phyloP scores from a whole-genome alignment of 2,888 invertebrate species.

The Eupithecia dodoneata region DNA sequence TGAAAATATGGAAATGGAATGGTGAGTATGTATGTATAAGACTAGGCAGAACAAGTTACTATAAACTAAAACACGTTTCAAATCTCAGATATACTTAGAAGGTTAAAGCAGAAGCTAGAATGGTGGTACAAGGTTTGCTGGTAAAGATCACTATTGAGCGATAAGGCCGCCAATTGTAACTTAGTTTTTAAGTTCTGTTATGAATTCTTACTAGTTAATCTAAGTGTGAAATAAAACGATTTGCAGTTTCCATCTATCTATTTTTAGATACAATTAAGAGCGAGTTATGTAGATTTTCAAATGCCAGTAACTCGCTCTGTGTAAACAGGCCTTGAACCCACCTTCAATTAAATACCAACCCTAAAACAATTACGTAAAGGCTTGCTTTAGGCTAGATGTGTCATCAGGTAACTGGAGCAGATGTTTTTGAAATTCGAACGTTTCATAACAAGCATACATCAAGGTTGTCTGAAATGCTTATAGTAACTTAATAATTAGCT shows the following conservation, averaged over 20 bases:
- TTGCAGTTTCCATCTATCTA: not conserved
- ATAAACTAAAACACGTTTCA: not conserved
- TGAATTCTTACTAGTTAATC: not conserved
- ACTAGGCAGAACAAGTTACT: not conserved
- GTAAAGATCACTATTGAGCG: not conserved
- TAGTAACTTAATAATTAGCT: constrained; percentile 23
- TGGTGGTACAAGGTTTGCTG: not conserved
- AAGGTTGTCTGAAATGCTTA: constrained; percentile 31
- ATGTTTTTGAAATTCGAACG: constrained; percentile 47
- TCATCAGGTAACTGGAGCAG: constrained; percentile 38
- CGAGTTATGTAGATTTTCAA: not conserved
- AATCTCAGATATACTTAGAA: not conserved
- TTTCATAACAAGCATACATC: constrained; percentile 40
- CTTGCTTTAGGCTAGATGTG: constrained; percentile 31
- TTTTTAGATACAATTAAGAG: not conserved
- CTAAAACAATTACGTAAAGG: constrained; percentile 31
- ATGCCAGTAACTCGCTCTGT: not conserved
- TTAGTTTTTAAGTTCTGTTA: not conserved
- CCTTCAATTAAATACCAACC: constrained; percentile 30
- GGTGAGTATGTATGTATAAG: not conserved
- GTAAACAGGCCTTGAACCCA: constrained; percentile 3
- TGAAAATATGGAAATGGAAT: not conserved
- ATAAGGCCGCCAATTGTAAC: not conserved
- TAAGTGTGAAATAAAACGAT: not conserved
- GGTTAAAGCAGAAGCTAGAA: not conserved